Evolutionary conservation across 1,140 invertebrate genomes (phyloP).

Genomic region (Telenomus remus): DNA sequence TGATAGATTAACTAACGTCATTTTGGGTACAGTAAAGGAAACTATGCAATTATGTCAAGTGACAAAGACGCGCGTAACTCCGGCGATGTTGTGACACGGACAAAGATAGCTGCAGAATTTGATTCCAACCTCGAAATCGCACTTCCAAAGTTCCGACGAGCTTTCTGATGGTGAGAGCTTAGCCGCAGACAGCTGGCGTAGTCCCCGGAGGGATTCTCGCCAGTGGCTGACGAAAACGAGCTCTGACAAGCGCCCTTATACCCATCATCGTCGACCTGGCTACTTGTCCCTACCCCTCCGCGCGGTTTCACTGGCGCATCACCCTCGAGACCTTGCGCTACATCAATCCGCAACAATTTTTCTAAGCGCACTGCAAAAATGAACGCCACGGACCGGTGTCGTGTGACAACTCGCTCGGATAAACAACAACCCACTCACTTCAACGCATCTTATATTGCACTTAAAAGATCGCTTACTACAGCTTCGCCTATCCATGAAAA

Average conservation of each 20-base stretch:
- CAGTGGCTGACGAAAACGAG: slow-evolving; percentile 70
- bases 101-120: slow-evolving; percentile 52
- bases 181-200: slow-evolving; percentile 71
- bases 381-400: slow-evolving; percentile 45
- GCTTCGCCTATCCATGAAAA: no score
- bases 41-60: slow-evolving; percentile 51
- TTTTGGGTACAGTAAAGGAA: slow-evolving; percentile 43
- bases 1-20: slow-evolving; percentile 52
- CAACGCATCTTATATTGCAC: slow-evolving; percentile 32
- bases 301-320: neutral
- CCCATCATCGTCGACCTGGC: slow-evolving; percentile 71
- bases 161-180: slow-evolving; percentile 65
- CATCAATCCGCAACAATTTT: slow-evolving; percentile 53
- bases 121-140: slow-evolving; percentile 59
- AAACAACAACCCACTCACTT: slow-evolving; percentile 27
- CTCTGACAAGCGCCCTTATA: slow-evolving; percentile 72
- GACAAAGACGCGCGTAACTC: slow-evolving; percentile 41
- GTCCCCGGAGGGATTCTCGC: slow-evolving; percentile 67
- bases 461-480: slow-evolving; percentile 48
- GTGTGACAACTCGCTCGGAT: slow-evolving; percentile 51
- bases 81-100: slow-evolving; percentile 22
- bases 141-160: slow-evolving; percentile 67
- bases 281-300: slow-evolving; percentile 31
- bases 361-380: slow-evolving; percentile 11
- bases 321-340: slow-evolving; percentile 10